These are phyloP conservation scores for Nephotettix cincticeps DNA, from an alignment of 1,140 invertebrate genomes.

Conservation along the genomic window DNA sequence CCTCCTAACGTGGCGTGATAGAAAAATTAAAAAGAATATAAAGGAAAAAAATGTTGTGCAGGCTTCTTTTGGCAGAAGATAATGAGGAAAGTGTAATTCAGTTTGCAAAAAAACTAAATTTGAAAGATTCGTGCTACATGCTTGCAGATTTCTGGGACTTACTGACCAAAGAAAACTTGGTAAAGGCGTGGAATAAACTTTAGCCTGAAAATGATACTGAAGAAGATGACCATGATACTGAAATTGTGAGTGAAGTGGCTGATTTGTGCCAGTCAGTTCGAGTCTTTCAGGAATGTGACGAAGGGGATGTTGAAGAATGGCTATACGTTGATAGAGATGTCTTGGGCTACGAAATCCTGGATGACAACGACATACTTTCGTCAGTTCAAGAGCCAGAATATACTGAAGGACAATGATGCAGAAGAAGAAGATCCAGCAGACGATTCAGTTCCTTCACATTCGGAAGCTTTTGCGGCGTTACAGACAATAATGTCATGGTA, in stretches of 20 bases:
- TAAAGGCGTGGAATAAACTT: slow-evolving; percentile 34
- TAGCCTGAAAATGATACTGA: slow-evolving; percentile 12
- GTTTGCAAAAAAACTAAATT: slow-evolving; percentile 22
- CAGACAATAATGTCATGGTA: slow-evolving; percentile 7
- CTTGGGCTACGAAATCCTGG: slow-evolving; percentile 27
- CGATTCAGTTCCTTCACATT: background rate
- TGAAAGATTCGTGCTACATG: slow-evolving; percentile 24
- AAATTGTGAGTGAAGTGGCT: slow-evolving; percentile 20
- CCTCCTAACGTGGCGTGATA: background rate
- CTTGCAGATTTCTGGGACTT: slow-evolving; percentile 23
- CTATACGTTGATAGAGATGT: slow-evolving; percentile 11
- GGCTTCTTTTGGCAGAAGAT: slow-evolving; percentile 12
- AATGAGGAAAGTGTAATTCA: slow-evolving; percentile 13
- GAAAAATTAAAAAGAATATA: slow-evolving; percentile 11
- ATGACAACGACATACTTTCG: background rate
- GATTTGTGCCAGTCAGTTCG: slow-evolving; percentile 21
- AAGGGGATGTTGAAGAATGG: slow-evolving; percentile 7
- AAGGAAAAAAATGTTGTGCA: slow-evolving; percentile 1
- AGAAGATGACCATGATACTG: slow-evolving; percentile 17
- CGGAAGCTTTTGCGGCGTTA: slow-evolving; percentile 12
- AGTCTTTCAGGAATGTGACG: slow-evolving; percentile 23
- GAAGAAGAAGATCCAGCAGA: background rate
- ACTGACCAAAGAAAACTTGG: slow-evolving; percentile 27
- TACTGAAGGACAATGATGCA: background rate
- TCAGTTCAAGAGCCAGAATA: background rate